Percentiles rank a stretch among this genome's conserved stretches.
phyloP scores from a whole-genome alignment of 1,140 invertebrate genomes.

The Drosophila kikkawai region DNA sequence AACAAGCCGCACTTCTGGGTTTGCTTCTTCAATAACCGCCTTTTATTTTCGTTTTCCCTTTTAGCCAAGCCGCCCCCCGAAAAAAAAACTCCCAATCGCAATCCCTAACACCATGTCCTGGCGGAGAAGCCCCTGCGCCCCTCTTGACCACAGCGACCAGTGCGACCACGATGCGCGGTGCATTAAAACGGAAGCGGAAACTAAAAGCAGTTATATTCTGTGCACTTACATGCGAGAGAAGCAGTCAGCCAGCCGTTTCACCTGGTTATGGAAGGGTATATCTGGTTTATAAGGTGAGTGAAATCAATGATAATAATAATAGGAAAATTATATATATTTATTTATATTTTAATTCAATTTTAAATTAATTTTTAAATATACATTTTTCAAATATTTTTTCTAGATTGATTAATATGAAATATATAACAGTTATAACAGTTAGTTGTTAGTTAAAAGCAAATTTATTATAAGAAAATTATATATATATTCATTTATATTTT shows the following conservation, averaged over 20 bases:
- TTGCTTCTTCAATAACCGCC: slow-evolving; percentile 7
- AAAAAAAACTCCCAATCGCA: neutral
- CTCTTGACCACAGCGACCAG: slow-evolving; percentile 45
- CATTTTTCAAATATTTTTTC: too few relatives aligned
- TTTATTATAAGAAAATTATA: too few relatives aligned
- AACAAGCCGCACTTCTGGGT: slow-evolving; percentile 9
- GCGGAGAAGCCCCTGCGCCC: neutral
- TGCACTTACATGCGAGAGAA: slow-evolving; percentile 62
- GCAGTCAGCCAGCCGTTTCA: neutral
- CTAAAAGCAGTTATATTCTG: slow-evolving; percentile 80
- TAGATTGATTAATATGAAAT: too few relatives aligned
- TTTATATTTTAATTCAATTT: too few relatives aligned
- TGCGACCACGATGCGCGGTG: slow-evolving; percentile 57
- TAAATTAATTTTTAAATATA: too few relatives aligned
- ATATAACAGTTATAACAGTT: too few relatives aligned
- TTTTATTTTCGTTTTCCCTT: neutral
- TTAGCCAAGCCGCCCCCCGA: neutral
- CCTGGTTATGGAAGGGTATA: neutral
- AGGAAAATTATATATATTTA: too few relatives aligned
- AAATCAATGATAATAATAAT: too few relatives aligned
- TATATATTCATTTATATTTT: too few relatives aligned
- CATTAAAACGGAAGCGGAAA: slow-evolving; percentile 78
- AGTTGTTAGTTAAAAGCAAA: too few relatives aligned
- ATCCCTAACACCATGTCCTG: neutral
- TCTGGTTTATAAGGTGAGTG: too few relatives aligned